Conservation (phyloP, 2,888 invertebrate genomes). For the Agrilus cyanescens region DNA sequence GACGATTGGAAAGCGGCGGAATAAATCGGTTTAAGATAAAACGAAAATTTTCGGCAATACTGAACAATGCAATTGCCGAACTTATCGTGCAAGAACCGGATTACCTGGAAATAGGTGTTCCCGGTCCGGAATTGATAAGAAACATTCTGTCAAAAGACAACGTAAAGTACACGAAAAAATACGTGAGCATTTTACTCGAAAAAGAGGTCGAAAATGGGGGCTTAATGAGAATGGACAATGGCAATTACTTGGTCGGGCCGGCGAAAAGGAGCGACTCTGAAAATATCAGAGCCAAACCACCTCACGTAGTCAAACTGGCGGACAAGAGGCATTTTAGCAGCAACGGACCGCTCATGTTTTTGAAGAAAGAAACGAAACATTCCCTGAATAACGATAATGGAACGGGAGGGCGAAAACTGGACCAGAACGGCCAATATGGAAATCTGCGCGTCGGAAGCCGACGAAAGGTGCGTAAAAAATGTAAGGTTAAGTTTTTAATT, state of each 20-base stretch:
- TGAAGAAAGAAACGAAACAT: constrained; percentile 7
- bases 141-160: constrained; percentile 53
- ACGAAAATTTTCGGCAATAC: constrained; percentile 36
- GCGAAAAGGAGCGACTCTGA: constrained; percentile 25
- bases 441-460: constrained; percentile 45
- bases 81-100: constrained; percentile 60
- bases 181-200: constrained; percentile 51
- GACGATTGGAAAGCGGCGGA: constrained; percentile 11
- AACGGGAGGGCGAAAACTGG: constrained; percentile 13
- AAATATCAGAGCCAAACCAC: constrained; percentile 15
- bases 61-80: constrained; percentile 59
- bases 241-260: constrained; percentile 56
- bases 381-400: constrained; percentile 10
- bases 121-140: constrained; percentile 52
- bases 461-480: constrained; percentile 42
- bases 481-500: constrained; percentile 1
- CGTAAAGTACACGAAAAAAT: constrained; percentile 48
- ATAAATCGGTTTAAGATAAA: constrained; percentile 18
- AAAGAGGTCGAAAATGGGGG: constrained; percentile 60
- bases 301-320: constrained; percentile 12
- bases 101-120: constrained; percentile 59
- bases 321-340: constrained; percentile 7
- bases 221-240: constrained; percentile 53
- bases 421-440: constrained; percentile 11
- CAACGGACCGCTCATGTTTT: too few species aligned